Evolutionary conservation across 2,888 invertebrate species (phyloP), one percentile per base, ranked within the genome.

Genomic region (Aphodius sticticus): DNA sequence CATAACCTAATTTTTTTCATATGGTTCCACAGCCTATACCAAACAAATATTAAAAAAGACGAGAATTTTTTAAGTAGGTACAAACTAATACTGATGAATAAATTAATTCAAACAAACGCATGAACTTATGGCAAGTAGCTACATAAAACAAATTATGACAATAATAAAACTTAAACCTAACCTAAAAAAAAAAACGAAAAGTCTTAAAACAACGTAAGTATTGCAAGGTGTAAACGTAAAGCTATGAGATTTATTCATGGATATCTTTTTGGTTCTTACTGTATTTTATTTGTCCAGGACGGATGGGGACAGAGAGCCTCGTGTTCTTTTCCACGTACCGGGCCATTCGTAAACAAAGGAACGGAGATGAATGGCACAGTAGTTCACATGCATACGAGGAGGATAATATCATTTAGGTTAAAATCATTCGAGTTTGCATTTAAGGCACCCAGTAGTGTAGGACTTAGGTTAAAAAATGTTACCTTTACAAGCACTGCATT

Each of bases 401-500:
- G 53, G 12, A 5, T 53, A 53, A 53, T 53, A 53, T 53, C 53
- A 12, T 53, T 53, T 53, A 9, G 53, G 53, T 53, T 53, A 53
- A 53, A 53, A 53, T 53, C 69, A 69, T 78, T 76, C 70, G 75
- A 78, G 78, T 38, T 76, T 76, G 76, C 79, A 78, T 71, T 53
- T 84, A 84, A 84, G 84, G 84, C 84, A 84, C 84, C 80, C 76
- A 69, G 53, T 53, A 53, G 53, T 9, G 53, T 53, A 9, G 9
- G 53, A 53, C 12, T 53, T 78, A 72, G 71, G 74, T 80, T 80
- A 81, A 16, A 86, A 83, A 81, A 83, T 84, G 81, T 86, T 79
- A 71, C 78, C 78, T 35, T 87, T 89, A 89, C 94, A 94, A 81
- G 92, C 92, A 86, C 93, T 93, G 88, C 95, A 95, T 85, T 91